Evolutionary conservation across 2,797 vertebrate genomes (phyloP), one percentile per base, ranked within the genome.

Genomic region (Tragelaphus eurycerus): DNA sequence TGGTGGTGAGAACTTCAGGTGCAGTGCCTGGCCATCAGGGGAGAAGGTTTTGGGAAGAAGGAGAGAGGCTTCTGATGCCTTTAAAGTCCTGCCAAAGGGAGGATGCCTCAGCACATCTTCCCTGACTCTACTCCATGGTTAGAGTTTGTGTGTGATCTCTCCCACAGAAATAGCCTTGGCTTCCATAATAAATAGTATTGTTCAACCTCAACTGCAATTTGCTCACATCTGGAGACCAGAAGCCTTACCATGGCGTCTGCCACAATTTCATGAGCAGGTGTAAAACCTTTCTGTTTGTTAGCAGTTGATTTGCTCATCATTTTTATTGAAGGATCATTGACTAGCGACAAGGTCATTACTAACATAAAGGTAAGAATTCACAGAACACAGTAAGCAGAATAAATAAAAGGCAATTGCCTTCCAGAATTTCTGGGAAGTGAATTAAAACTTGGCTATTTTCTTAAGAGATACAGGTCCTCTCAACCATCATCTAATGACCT

Each of bases 161-260:
- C 55, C 29, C 52, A 55, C 0, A 12, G 79, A 90, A 74, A 86
- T 38, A 86, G 55, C 59, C 57, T 86, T 94, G 46, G 92, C 86
- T 97, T 97, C 90, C 54, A 34, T 95, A 92, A 97, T 95, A 96
- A 98, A 95, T 29, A 71, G 67, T n/a, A 64, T 79, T 50, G 90
- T 96, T 85, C 74, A 92, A 94, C 54, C 90, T 96, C 93, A 94
- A n/a, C 43, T 84, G 62, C 78, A 86, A 6, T 96, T 95, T 92
- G 60, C 86, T 96, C 46, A 90, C 59, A 92, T 89, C 93, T 76
- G 81, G 78, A 94, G 78, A 79, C 88, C 60, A 95, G 81, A 96
- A 97, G 94, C 76, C 71, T 95, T 84, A 52, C 79, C n/a, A n/a
- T 2, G 7, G 94, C 93, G 48, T 97, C 96, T 90, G 64, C 34